These are phyloP conservation scores for Zosterops pallidus DNA, from an alignment of 2,113 vertebrate genomes.

Conservation along the genomic window DNA sequence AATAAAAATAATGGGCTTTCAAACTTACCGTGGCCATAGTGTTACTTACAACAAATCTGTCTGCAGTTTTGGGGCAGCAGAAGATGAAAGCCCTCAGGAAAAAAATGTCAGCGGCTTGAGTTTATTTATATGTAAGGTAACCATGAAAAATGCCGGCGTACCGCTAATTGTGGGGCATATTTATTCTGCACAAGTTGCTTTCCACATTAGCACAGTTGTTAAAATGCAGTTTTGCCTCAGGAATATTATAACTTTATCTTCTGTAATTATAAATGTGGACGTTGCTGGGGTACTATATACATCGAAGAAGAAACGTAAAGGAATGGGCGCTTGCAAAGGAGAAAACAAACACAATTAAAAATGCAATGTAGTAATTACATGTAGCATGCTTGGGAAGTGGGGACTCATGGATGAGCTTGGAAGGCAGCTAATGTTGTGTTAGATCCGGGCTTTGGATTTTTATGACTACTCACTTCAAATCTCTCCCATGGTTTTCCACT, in stretches of 20 bases:
- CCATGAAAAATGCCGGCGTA: constrained; percentile 53
- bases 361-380: not conserved
- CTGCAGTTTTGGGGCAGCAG: constrained; percentile 59
- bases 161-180: constrained; percentile 75
- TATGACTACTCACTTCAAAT: not conserved
- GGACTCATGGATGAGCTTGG: not conserved
- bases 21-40: constrained; percentile 71
- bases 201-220: constrained; percentile 66
- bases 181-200: constrained; percentile 71
- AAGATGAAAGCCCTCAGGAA: constrained; percentile 64
- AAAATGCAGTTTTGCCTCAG: constrained; percentile 63
- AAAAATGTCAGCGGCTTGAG: constrained; percentile 58
- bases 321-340: not conserved
- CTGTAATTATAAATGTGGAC: constrained; percentile 63
- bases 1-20: constrained; percentile 58
- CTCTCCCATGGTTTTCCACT: constrained; percentile 58
- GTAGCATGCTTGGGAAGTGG: not conserved
- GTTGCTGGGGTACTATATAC: constrained; percentile 6
- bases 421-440: not conserved
- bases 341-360: constrained; percentile 55
- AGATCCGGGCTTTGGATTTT: constrained; percentile 46
- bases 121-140: constrained; percentile 69
- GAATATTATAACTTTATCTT: constrained; percentile 66
- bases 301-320: not conserved
- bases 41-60: constrained; percentile 70